These are phyloP conservation scores for Urocolius indicus DNA, from an alignment of 2,113 vertebrate genomes.

Conservation along the genomic window DNA sequence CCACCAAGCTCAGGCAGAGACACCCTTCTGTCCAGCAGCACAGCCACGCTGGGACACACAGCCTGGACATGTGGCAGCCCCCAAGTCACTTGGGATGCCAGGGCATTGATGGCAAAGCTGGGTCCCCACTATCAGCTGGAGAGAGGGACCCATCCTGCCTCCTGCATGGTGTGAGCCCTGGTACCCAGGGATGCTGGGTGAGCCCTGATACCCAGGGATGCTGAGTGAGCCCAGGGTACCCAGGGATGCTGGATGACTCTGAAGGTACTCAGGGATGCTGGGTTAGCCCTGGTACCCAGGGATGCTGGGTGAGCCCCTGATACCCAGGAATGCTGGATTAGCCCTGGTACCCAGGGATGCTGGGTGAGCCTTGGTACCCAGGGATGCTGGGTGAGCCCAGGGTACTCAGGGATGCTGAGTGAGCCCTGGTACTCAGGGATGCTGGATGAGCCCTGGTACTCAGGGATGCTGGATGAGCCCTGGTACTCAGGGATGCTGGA, in stretches of 20 bases:
- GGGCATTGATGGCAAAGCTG: not conserved
- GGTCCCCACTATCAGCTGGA: not conserved
- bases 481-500: no score
- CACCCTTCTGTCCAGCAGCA: not conserved
- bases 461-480: no score
- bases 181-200: not conserved
- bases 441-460: no score
- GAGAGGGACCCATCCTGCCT: not conserved
- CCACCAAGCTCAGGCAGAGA: not conserved
- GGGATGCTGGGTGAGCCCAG: no score
- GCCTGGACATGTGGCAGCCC: not conserved
- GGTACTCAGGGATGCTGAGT: no score
- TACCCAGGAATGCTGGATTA: no score
- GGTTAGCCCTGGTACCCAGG: not conserved
- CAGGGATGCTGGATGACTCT: not conserved
- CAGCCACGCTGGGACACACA: not conserved
- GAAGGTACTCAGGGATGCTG: not conserved
- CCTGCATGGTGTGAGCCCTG: not conserved
- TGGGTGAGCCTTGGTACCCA: no score
- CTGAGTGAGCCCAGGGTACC: not conserved
- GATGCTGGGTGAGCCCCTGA: not conserved
- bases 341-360: no score
- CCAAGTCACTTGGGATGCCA: fast-evolving
- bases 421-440: no score
- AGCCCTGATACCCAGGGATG: not conserved